Conservation (phyloP, 2,113 vertebrate genomes). For the Sterrhoptilus dennistouni region DNA sequence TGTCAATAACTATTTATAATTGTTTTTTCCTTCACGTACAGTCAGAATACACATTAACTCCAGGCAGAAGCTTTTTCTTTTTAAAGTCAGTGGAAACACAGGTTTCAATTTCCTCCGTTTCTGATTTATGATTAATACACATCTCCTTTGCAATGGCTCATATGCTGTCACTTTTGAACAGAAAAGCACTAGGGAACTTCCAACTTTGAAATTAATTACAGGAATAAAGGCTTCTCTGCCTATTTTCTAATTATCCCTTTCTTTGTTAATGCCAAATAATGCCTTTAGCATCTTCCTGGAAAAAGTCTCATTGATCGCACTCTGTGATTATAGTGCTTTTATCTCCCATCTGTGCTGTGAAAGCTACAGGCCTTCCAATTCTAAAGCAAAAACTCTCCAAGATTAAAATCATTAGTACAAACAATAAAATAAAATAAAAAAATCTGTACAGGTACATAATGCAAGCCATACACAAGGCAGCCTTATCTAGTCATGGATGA, state of each 20-base stretch:
- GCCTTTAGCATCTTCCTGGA: conserved; percentile 55
- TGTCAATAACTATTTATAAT: conserved; percentile 33
- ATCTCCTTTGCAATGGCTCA: background rate
- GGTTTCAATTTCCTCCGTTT: conserved; percentile 1
- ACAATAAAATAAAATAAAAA: conserved; percentile 16
- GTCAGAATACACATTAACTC: background rate
- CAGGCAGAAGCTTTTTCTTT: background rate
- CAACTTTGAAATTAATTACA: conserved; percentile 58
- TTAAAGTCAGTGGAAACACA: background rate
- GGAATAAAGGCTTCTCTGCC: conserved; percentile 54
- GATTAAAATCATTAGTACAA: background rate
- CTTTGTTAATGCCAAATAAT: conserved; percentile 65
- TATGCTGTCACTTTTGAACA: conserved; percentile 30
- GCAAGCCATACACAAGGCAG: background rate
- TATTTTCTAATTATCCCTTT: conserved; percentile 59
- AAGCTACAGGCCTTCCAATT: conserved; percentile 24
- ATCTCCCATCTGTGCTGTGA: conserved; percentile 59
- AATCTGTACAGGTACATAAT: background rate
- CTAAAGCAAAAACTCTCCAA: background rate
- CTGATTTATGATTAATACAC: conserved; percentile 32
- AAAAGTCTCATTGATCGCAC: conserved; percentile 49
- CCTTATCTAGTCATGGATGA: background rate
- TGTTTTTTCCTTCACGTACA: background rate
- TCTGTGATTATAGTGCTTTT: conserved; percentile 48
- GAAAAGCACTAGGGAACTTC: conserved; percentile 37